Conservation (phyloP, 2,113 vertebrate species). For the Neogale vison region DNA sequence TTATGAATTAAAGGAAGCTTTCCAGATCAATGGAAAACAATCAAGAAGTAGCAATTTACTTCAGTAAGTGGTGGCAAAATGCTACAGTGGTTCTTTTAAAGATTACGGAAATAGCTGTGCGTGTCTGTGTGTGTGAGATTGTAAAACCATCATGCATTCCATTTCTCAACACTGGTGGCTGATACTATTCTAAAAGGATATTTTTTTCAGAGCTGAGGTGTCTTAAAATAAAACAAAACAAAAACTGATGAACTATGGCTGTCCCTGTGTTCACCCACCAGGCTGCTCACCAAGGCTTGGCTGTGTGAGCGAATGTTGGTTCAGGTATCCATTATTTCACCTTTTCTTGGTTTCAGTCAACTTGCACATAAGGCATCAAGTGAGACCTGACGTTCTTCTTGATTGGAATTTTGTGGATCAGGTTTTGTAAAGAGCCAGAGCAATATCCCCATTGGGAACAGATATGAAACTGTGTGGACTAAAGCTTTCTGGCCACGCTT, state of each 20-base stretch:
- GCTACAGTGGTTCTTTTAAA: constrained; percentile 56
- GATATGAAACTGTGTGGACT: not conserved
- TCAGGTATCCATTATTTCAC: constrained; percentile 55
- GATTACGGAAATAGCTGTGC: constrained; percentile 56
- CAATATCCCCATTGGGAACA: not conserved
- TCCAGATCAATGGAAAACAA: constrained; percentile 62
- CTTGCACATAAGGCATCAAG: constrained; percentile 72
- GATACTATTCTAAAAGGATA: constrained; percentile 70
- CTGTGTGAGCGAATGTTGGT: not conserved
- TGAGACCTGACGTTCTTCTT: constrained; percentile 11
- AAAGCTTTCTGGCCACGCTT: constrained; percentile 43
- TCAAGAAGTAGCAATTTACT: constrained; percentile 43
- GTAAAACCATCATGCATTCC: constrained; percentile 54
- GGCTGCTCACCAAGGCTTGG: not conserved
- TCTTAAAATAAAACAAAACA: constrained; percentile 35
- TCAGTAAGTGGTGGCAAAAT: constrained; percentile 56
- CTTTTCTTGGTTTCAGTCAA: constrained; percentile 72
- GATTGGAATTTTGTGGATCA: not conserved
- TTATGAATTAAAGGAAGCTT: constrained; percentile 71
- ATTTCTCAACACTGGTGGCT: constrained; percentile 64
- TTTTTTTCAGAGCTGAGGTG: constrained; percentile 75
- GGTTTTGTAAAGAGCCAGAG: constrained; percentile 51
- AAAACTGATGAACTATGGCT: not conserved
- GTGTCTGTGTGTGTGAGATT: not conserved
- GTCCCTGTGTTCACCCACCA: constrained; percentile 61